These are phyloP conservation scores for Sebastes itinus DNA, from an alignment of 2,797 vertebrate species.

Conservation along the genomic window DNA sequence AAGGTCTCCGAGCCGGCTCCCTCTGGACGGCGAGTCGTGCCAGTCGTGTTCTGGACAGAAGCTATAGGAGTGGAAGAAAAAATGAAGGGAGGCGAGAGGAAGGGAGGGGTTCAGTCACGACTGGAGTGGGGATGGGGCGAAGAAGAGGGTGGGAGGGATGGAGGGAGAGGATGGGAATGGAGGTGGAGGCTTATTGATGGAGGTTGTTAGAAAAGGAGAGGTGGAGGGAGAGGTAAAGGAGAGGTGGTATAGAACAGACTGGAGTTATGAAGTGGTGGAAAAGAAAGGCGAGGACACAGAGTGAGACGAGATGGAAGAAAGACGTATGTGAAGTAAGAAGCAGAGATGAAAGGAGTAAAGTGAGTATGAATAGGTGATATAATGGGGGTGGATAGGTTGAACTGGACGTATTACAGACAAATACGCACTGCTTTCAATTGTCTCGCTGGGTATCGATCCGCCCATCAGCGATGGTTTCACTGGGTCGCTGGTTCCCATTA, in stretches of 20 bases:
- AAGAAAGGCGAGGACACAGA: neutral
- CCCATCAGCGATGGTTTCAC: neutral
- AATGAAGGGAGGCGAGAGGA: neutral
- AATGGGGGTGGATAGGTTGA: neutral
- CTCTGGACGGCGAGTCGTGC: constrained; percentile 34
- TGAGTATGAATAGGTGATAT: neutral
- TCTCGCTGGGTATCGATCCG: constrained; percentile 31
- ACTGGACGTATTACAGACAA: neutral
- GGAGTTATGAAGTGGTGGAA: neutral
- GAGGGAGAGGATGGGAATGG: neutral
- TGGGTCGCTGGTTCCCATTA: constrained; percentile 45
- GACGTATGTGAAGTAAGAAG: neutral
- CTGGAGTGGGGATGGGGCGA: neutral
- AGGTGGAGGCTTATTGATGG: neutral
- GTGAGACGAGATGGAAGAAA: neutral
- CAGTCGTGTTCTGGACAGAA: constrained; percentile 23
- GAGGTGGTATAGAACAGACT: neutral
- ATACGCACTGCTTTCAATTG: neutral
- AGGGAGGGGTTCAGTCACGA: constrained; percentile 30
- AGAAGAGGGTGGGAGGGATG: neutral
- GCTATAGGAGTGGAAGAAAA: constrained; percentile 12
- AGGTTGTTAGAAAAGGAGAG: neutral
- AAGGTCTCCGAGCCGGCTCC: constrained; percentile 15
- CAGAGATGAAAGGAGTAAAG: neutral
- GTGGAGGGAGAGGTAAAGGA: neutral